These are phyloP conservation scores for Spialia ferax DNA, from an alignment of 2,888 invertebrate species.

Conservation along the genomic window DNA sequence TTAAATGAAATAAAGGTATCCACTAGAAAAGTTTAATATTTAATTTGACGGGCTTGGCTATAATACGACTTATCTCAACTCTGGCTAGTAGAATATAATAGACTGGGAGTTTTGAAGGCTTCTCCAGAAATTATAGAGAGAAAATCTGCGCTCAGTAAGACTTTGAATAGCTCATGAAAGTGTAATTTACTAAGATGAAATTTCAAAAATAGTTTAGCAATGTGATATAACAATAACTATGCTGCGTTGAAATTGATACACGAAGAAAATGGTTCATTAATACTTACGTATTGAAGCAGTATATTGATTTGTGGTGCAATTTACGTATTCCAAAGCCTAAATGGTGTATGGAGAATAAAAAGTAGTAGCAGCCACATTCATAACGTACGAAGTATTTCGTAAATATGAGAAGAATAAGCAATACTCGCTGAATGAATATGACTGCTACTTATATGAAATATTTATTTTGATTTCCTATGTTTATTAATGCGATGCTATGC, in stretches of 20 bases:
- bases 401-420: no score
- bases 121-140: background rate
- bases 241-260: no score
- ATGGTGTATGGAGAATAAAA: no score
- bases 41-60: background rate
- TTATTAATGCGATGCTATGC: constrained; percentile 26
- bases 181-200: background rate
- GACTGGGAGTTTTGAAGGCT: background rate
- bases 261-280: no score
- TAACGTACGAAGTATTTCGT: no score
- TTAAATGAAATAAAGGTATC: background rate
- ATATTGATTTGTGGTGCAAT: no score
- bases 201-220: no score
- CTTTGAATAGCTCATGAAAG: background rate
- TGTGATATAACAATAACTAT: no score
- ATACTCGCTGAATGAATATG: background rate
- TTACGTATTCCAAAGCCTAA: no score
- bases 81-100: background rate
- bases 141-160: background rate
- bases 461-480: background rate
- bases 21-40: background rate
- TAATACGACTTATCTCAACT: background rate
- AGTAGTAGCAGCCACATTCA: no score
- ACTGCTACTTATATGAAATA: background rate
- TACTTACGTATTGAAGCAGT: no score